Evolutionary conservation across 2,113 vertebrate genomes (phyloP), one percentile per base, ranked within the genome.

Genomic region (Rhineura floridana): DNA sequence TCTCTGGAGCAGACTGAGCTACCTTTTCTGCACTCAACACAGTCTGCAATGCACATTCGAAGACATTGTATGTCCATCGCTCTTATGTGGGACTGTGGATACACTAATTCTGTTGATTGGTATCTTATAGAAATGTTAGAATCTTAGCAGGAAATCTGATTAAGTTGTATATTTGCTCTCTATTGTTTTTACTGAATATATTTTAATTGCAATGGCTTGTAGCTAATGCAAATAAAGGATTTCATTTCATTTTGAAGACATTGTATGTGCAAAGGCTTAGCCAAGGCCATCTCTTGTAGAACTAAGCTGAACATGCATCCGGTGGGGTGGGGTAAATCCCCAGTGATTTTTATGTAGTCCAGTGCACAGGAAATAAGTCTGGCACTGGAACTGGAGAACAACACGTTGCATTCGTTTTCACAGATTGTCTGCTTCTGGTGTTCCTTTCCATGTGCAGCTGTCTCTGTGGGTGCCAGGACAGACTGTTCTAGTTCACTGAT

Each of bases 241-340:
- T n/a, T n/a, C n/a, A n/a, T n/a, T n/a, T n/a, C n/a, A n/a, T n/a
- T n/a, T n/a, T n/a, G n/a, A 28, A 9, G 3, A 1, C 23, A 63
- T 1, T 59, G 52, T 78, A n/a, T 23, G 0, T 0, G 44, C 7
- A 0, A 6, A 17, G 55, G 73, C 55, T 46, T 4, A 17, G 62
- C 81, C 52, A 2, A 39, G 36, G 12, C 10, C 36, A 10, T 28
- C 25, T n/a, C 52, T 39, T 55, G n/a, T 3, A 67, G 13, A 70
- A 50, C 11, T 46, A 15, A 70, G 46, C 46, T 6, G 44, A 70
- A 69, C 48, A 36, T 21, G 5, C 3, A 21, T 50, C 17, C 4
- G 33, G 23, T 17, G 19, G 62, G 13, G 62, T 21, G 19, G 21
- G 5, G 21, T 12, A 83, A 67, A 21, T 3, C 7, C 12, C 28